These are phyloP conservation scores for Popillia japonica DNA, from an alignment of 1,140 invertebrate genomes.

Conservation along the genomic window DNA sequence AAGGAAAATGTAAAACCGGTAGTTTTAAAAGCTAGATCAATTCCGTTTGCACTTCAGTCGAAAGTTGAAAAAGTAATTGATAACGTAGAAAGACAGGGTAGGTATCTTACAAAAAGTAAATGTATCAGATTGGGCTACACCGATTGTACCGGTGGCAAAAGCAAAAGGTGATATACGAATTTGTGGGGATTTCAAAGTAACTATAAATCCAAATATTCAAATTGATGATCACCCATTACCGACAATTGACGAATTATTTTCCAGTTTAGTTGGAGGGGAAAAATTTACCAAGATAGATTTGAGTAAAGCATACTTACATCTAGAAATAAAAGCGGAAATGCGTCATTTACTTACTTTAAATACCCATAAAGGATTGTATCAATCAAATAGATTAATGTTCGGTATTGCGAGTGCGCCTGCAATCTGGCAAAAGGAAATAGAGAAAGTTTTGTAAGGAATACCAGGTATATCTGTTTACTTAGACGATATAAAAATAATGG, in stretches of 20 bases:
- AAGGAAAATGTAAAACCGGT: background rate
- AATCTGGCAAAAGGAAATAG: constrained; percentile 22
- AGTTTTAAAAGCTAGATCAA: constrained; percentile 49
- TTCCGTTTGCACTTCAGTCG: constrained; percentile 50
- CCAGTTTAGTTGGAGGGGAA: too few relatives aligned
- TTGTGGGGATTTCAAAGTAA: too few relatives aligned
- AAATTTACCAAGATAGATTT: too few relatives aligned
- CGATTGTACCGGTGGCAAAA: too few relatives aligned
- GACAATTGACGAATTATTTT: too few relatives aligned
- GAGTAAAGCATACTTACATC: too few relatives aligned
- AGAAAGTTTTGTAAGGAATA: constrained; percentile 29
- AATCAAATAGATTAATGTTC: constrained; percentile 15
- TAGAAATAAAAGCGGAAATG: background rate
- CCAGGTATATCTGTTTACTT: constrained; percentile 25
- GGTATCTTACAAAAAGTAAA: too few relatives aligned
- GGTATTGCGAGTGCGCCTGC: background rate
- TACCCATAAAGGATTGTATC: constrained; percentile 3
- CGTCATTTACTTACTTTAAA: constrained; percentile 7
- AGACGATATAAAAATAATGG: constrained; percentile 1
- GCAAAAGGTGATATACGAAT: too few relatives aligned
- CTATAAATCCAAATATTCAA: constrained; percentile 54
- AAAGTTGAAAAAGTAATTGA: constrained; percentile 50
- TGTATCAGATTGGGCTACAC: too few relatives aligned
- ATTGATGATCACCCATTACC: constrained; percentile 57
- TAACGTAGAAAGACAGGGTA: too few relatives aligned